These are phyloP conservation scores for Yoshiicerus persimilis DNA, from an alignment of 1,140 invertebrate species.

Conservation along the genomic window DNA sequence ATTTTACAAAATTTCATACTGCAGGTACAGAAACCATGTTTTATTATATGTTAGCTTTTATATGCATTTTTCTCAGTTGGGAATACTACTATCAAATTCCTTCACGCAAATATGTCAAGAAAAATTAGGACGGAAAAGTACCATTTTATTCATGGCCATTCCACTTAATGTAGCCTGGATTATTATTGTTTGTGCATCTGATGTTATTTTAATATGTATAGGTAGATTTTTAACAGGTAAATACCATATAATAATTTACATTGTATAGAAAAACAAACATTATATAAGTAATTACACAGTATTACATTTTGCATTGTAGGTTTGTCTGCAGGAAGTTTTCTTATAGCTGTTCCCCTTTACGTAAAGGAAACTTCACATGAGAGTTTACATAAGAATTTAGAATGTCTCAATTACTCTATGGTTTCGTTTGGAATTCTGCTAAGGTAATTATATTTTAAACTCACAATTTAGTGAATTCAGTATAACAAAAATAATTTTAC, in stretches of 20 bases:
- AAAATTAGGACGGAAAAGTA: slow-evolving; percentile 75
- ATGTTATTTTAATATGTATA: slow-evolving; percentile 69
- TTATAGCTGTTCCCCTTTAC: slow-evolving; percentile 60
- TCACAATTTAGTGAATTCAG: neutral
- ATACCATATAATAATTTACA: neutral
- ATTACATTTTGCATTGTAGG: slow-evolving; percentile 50
- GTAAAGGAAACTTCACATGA: slow-evolving; percentile 63
- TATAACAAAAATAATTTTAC: no score
- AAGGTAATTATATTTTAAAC: slow-evolving; percentile 56
- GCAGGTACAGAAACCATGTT: neutral
- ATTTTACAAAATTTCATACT: neutral
- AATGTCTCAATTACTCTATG: slow-evolving; percentile 48
- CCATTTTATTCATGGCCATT: slow-evolving; percentile 73
- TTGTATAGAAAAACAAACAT: neutral
- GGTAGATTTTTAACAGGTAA: slow-evolving; percentile 71
- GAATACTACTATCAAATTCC: neutral
- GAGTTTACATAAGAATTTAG: slow-evolving; percentile 60
- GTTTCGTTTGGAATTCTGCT: slow-evolving; percentile 59
- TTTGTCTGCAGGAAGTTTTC: slow-evolving; percentile 23
- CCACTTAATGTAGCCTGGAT: slow-evolving; percentile 79
- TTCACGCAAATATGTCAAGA: slow-evolving; percentile 56
- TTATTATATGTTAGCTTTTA: neutral
- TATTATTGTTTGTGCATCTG: slow-evolving; percentile 66
- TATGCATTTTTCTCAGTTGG: neutral
- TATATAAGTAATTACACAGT: neutral